A percentile compares a stretch with the other conserved stretches of the same genome.
phyloP scores from a whole-genome alignment of 2,888 invertebrate species.

The Hypolimnas misippus region DNA sequence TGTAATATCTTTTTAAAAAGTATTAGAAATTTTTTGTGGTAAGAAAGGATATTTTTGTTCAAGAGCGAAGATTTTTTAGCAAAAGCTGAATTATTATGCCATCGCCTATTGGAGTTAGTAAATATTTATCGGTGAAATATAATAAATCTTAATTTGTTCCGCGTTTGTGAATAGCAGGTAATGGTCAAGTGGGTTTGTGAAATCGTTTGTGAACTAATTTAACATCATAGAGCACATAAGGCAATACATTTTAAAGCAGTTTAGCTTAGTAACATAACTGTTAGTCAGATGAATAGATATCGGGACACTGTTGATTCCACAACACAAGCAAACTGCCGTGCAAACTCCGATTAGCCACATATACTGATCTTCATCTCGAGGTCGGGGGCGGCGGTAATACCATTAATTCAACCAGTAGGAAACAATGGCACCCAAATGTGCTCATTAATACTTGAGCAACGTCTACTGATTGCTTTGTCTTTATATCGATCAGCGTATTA shows the following conservation, averaged over 20 bases:
- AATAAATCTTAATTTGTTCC: too few relatives aligned
- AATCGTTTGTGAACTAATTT: too few relatives aligned
- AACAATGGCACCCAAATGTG: slow-evolving; percentile 73
- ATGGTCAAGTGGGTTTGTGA: too few relatives aligned
- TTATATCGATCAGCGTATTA: slow-evolving; percentile 29
- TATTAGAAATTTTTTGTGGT: background rate
- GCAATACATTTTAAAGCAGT: background rate
- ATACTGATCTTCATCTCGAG: slow-evolving; percentile 57
- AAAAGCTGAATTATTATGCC: background rate
- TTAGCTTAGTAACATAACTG: background rate
- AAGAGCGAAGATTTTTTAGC: background rate
- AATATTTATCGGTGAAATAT: too few relatives aligned
- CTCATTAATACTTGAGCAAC: slow-evolving; percentile 56
- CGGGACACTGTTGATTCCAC: slow-evolving; percentile 17
- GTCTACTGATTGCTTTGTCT: slow-evolving; percentile 30
- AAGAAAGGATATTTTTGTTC: background rate
- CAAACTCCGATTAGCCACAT: slow-evolving; percentile 51
- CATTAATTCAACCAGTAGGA: slow-evolving; percentile 63
- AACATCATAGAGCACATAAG: background rate
- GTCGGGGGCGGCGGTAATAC: slow-evolving; percentile 52
- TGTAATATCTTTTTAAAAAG: slow-evolving; percentile 7
- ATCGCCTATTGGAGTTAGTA: too few relatives aligned
- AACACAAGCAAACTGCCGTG: slow-evolving; percentile 35
- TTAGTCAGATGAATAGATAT: slow-evolving; percentile 7
- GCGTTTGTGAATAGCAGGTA: too few relatives aligned